phyloP scores from a whole-genome alignment of 2,113 vertebrate genomes.

The Ibidorhyncha struthersii region DNA sequence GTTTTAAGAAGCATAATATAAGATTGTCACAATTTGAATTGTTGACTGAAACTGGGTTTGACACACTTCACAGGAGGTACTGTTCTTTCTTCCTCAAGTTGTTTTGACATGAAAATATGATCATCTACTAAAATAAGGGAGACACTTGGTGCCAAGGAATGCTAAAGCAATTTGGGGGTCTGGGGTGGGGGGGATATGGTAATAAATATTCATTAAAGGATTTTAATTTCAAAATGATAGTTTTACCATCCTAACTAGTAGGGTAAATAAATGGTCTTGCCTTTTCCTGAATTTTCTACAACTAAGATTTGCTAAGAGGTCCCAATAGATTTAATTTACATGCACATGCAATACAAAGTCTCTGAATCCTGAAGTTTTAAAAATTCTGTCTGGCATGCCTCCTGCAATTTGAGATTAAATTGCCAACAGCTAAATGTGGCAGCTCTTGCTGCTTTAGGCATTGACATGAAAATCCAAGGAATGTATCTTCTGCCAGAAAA shows the following conservation, averaged over 20 bases:
- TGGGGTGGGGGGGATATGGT: neutral
- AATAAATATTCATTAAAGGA: conserved; percentile 63
- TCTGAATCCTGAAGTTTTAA: neutral
- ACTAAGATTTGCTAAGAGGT: neutral
- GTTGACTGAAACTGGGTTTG: neutral
- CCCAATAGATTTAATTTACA: neutral
- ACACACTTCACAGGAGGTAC: neutral
- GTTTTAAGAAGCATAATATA: neutral
- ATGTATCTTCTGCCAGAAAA: conserved; percentile 33
- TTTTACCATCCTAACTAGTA: conserved; percentile 31
- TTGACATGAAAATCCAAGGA: conserved; percentile 15
- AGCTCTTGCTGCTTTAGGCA: neutral
- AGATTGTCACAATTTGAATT: conserved; percentile 37
- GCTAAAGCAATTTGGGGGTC: conserved; percentile 58
- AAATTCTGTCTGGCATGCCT: neutral
- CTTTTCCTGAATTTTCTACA: conserved; percentile 21
- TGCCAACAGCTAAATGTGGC: neutral
- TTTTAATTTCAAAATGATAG: conserved; percentile 65
- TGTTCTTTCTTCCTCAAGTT: conserved; percentile 58
- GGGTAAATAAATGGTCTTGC: neutral
- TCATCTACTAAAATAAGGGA: conserved; percentile 64
- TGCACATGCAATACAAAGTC: neutral
- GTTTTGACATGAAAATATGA: conserved; percentile 70
- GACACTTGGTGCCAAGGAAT: conserved; percentile 45
- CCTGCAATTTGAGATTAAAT: neutral